Evolutionary conservation across 64 coral and sea anemone genomes (phyloP), one percentile per base, ranked within the genome.

Genomic region (Montipora efflorescens): DNA sequence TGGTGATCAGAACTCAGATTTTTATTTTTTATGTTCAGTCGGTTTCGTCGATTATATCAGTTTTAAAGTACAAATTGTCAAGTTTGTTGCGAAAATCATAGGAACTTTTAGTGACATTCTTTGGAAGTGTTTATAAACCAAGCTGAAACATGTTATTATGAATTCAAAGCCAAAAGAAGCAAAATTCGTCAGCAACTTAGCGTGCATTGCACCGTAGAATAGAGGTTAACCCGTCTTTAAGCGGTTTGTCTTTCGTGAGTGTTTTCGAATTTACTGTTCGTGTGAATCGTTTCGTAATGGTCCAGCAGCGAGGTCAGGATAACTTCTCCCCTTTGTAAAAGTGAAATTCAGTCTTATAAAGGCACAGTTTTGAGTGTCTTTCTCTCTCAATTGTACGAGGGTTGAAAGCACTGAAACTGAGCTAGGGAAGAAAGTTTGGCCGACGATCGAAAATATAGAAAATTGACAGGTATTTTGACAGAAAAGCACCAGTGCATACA

Each of bases 401-500:
- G 25, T 82, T 83, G 48, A 20, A 48, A 69, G 67, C 16, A 36
- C 46, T 2, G 2, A 72, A 49, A 19, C 25, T 47, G 16, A 14
- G 58, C 59, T 66, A 22, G 36, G 57, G 36, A 5, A 23, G 28
- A 85, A 70, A 85, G 10, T 18, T 50, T 22, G 14, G 82, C 82
- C 59, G 64, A 75, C 92, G 74, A 87, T 87, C 87, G 55, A 79
- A 92, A 73, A 80, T 47, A 23, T 67, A 47, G 0, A n/a, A 14
- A 67, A 92, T 78, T 84, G 87, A 55, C 96, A 95, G 96, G 96
- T 98, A 84, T 57, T 94, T 89, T 89, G 76, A 82, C 76, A 69
- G 74, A 46, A 48, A 70, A 25, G 82, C 90, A 92, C 84, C 94
- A 90, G 93, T 98, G 77, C 89, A 59, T 70, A 78, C 59, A 58